Conservation (phyloP, 2,797 vertebrate genomes). For the Brotula barbata region DNA sequence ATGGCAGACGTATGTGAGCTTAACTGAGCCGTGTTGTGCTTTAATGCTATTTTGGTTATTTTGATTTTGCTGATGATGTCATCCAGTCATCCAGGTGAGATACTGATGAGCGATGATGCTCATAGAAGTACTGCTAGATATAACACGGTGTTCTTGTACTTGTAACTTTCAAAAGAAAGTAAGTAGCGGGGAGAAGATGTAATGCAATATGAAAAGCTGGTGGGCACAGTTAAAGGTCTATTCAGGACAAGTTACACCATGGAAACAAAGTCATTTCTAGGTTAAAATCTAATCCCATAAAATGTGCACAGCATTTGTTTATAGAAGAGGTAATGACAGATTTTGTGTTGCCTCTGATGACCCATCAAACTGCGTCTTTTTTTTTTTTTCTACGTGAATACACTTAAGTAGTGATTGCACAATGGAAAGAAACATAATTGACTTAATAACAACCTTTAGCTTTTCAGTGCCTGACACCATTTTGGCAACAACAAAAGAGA, state of each 20-base stretch:
- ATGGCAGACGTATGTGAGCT: not conserved
- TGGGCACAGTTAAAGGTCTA: slow-evolving; percentile 30
- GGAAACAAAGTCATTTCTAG: not conserved
- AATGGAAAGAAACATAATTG: too few species aligned
- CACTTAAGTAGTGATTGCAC: too few species aligned
- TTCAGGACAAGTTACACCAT: slow-evolving; percentile 11
- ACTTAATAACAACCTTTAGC: too few species aligned
- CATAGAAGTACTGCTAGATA: too few species aligned
- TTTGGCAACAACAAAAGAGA: too few species aligned
- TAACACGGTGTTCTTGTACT: too few species aligned
- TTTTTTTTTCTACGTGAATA: too few species aligned
- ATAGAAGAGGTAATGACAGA: not conserved
- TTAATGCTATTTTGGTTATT: slow-evolving; percentile 12
- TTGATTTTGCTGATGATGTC: slow-evolving; percentile 2
- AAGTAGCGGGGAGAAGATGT: slow-evolving; percentile 56
- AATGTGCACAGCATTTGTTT: not conserved
- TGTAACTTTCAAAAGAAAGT: not conserved
- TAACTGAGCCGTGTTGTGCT: not conserved
- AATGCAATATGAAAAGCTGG: slow-evolving; percentile 23
- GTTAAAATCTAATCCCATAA: slow-evolving; percentile 8
- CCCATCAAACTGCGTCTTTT: not conserved
- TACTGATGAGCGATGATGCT: too few species aligned
- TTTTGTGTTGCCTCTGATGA: not conserved
- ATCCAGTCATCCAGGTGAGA: too few species aligned
- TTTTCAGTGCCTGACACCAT: too few species aligned